phyloP scores from a whole-genome alignment of 2,797 vertebrate genomes.

The Vultur gryphus region DNA sequence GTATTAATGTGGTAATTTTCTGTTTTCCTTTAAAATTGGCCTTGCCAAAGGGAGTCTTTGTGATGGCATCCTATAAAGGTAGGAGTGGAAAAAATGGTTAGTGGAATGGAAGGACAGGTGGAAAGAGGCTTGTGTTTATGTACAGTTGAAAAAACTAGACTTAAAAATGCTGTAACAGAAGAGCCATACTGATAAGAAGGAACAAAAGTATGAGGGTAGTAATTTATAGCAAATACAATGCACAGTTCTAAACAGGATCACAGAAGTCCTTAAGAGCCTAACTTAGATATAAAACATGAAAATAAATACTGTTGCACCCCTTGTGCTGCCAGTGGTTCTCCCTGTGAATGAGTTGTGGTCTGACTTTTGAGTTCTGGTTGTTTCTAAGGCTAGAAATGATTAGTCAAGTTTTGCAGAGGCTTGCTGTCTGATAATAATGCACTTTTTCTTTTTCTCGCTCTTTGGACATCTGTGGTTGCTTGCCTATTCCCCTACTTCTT shows the following conservation, averaged over 20 bases:
- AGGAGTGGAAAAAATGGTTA: neutral
- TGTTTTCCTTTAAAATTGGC: neutral
- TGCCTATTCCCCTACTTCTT: neutral
- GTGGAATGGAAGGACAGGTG: neutral
- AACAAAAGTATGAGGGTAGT: neutral
- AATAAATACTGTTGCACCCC: neutral
- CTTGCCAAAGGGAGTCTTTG: neutral
- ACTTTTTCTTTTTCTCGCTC: neutral
- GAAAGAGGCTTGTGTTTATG: neutral
- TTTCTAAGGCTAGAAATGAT: neutral
- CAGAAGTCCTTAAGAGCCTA: neutral
- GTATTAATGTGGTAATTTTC: neutral
- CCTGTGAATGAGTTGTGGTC: neutral
- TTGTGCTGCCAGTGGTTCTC: neutral
- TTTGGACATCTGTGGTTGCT: neutral
- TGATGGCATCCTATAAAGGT: neutral
- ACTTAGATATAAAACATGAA: neutral
- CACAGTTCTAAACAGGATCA: neutral
- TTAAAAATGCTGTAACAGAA: neutral
- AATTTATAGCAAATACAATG: neutral
- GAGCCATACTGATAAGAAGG: neutral
- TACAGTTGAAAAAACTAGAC: neutral
- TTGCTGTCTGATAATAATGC: neutral
- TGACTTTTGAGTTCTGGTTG: neutral
- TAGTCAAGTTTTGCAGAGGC: neutral